Conservation (phyloP, 1,140 invertebrate genomes). For the Apis cerana region DNA sequence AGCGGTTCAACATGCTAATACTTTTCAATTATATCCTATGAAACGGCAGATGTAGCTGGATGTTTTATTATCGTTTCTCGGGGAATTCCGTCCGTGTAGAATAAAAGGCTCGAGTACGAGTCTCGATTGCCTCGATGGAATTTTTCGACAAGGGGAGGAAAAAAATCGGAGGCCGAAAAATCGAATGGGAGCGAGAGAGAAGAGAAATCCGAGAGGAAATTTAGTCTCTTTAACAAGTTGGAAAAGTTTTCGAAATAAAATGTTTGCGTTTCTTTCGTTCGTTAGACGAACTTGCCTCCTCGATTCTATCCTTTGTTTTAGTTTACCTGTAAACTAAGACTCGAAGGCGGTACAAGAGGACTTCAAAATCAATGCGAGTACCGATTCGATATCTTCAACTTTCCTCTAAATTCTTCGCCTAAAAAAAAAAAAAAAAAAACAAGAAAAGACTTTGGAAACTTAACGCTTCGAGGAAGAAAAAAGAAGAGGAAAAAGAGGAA, state of each 20-base stretch:
- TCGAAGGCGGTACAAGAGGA: neutral
- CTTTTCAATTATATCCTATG: slow-evolving; percentile 10
- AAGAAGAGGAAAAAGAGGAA: no score
- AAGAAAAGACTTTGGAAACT: neutral
- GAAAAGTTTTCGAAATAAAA: slow-evolving; percentile 31
- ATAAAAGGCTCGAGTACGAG: neutral
- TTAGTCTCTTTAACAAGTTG: slow-evolving; percentile 2
- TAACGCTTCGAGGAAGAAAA: neutral
- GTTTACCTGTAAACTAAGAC: neutral
- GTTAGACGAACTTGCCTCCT: slow-evolving; percentile 8
- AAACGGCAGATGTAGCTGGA: neutral
- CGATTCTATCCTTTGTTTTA: neutral
- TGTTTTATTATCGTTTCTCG: neutral
- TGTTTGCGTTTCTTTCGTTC: slow-evolving; percentile 33
- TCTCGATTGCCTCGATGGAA: slow-evolving; percentile 16
- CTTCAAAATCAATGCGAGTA: slow-evolving; percentile 1
- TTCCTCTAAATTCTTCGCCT: neutral
- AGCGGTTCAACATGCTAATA: slow-evolving; percentile 17
- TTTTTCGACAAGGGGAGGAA: neutral
- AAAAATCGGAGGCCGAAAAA: no score
- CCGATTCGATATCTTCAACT: neutral
- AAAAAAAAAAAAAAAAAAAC: no score
- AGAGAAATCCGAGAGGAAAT: neutral
- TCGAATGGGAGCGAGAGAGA: neutral
- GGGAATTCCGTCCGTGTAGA: neutral